Evolutionary conservation across 2,113 vertebrate genomes (phyloP).

Genomic region (Plectropomus leopardus): DNA sequence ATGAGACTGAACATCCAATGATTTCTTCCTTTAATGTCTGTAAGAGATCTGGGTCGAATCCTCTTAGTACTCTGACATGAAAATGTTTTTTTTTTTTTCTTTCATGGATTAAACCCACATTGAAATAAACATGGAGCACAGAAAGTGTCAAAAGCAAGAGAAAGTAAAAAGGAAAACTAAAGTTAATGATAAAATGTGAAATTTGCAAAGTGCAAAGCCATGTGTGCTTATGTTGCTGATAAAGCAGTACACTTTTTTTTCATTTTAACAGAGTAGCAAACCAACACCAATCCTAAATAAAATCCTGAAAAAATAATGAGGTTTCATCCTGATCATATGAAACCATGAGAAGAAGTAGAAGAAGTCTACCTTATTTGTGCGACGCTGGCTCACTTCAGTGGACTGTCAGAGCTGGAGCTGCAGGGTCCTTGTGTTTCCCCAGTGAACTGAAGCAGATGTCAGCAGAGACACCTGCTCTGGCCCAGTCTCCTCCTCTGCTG

Average conservation of each 20-base stretch:
- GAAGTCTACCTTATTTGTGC: conserved; percentile 74
- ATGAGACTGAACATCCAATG: conserved; percentile 69
- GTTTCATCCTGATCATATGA: background rate
- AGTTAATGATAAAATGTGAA: background rate
- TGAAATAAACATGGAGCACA: conserved; percentile 20
- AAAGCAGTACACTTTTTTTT: background rate
- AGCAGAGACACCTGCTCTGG: conserved; percentile 80
- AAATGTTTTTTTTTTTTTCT: background rate
- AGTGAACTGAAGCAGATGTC: conserved; percentile 84
- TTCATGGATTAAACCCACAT: conserved; percentile 29
- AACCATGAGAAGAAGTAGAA: conserved; percentile 39
- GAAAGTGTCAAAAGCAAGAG: conserved; percentile 20
- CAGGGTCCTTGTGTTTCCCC: conserved; percentile 77
- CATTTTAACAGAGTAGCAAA: background rate
- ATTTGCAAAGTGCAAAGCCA: background rate
- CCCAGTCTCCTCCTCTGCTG: conserved; percentile 72
- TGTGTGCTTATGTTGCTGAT: background rate
- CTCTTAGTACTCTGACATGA: conserved; percentile 56
- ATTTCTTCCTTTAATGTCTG: conserved; percentile 72
- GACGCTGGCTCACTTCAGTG: conserved; percentile 65
- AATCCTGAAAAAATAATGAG: background rate
- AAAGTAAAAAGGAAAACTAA: background rate
- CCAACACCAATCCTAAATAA: background rate
- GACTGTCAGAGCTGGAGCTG: conserved; percentile 70
- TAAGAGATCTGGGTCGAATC: conserved; percentile 75